Conservation (phyloP, 2,113 vertebrate species). For the Glaucomys volans region DNA sequence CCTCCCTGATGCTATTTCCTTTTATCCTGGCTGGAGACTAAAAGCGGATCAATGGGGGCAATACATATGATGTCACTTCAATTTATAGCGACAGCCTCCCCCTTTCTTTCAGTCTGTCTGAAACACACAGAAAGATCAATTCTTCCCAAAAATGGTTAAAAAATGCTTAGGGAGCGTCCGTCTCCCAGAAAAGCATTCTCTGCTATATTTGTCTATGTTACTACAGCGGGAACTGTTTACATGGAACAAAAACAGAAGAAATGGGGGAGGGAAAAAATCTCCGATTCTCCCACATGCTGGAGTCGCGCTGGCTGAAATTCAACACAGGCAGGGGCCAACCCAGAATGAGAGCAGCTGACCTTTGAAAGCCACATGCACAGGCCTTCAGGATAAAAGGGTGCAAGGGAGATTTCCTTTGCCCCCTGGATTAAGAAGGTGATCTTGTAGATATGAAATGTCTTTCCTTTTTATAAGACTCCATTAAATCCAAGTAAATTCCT, state of each 20-base stretch:
- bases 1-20: slow-evolving; percentile 92
- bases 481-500: slow-evolving; percentile 64
- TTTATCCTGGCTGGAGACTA: slow-evolving; percentile 89
- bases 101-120: slow-evolving; percentile 73
- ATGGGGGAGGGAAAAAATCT: slow-evolving; percentile 70
- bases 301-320: slow-evolving; percentile 85
- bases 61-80: slow-evolving; percentile 90
- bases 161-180: slow-evolving; percentile 88
- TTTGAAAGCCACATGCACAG: slow-evolving; percentile 77
- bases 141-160: slow-evolving; percentile 95
- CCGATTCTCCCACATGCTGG: slow-evolving; percentile 80
- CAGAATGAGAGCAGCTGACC: slow-evolving; percentile 77
- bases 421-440: slow-evolving; percentile 60
- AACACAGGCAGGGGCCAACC: slow-evolving; percentile 81
- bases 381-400: slow-evolving; percentile 43
- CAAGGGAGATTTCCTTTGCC: slow-evolving; percentile 50
- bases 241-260: slow-evolving; percentile 84
- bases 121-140: slow-evolving; percentile 85
- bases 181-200: slow-evolving; percentile 89
- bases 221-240: slow-evolving; percentile 90
- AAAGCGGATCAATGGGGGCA: slow-evolving; percentile 90
- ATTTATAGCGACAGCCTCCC: slow-evolving; percentile 86
- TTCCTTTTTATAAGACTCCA: slow-evolving; percentile 72
- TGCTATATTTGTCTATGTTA: slow-evolving; percentile 93
- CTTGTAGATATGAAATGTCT: slow-evolving; percentile 24